phyloP scores from a whole-genome alignment of 2,797 vertebrate species.

The Molossus molossus region DNA sequence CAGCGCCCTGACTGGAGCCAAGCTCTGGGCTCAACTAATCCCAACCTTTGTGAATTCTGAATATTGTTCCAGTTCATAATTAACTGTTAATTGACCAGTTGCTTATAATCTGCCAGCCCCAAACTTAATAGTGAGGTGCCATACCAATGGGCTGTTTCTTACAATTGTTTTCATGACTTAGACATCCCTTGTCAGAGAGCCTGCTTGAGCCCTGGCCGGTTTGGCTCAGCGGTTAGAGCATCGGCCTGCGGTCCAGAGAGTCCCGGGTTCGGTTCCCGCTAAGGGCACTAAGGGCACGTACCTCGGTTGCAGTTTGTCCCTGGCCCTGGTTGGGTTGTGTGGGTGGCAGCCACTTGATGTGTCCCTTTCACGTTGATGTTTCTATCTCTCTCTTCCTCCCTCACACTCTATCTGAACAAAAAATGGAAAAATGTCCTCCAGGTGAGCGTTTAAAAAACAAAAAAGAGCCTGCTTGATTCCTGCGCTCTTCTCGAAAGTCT shows the following conservation, averaged over 20 bases:
- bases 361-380: no score
- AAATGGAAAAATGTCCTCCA: no score
- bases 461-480: not conserved
- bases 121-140: not conserved
- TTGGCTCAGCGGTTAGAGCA: no score
- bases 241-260: no score
- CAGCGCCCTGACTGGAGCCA: conserved; percentile 57
- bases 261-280: no score
- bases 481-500: not conserved
- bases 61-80: conserved; percentile 61
- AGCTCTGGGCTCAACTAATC: conserved; percentile 55
- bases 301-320: no score
- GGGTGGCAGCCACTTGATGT: no score
- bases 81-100: conserved; percentile 66
- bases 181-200: not conserved
- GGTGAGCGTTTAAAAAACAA: no score
- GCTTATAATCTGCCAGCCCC: not conserved
- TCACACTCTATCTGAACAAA: no score
- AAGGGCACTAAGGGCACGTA: no score
- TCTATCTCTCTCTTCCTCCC: no score
- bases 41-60: conserved; percentile 53
- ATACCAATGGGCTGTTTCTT: not conserved
- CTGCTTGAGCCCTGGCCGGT: not conserved
- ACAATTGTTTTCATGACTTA: not conserved
- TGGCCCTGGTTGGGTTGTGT: no score